Evolutionary conservation across 2,113 vertebrate species (phyloP).

Genomic region (Chaetorhynchus papuensis): DNA sequence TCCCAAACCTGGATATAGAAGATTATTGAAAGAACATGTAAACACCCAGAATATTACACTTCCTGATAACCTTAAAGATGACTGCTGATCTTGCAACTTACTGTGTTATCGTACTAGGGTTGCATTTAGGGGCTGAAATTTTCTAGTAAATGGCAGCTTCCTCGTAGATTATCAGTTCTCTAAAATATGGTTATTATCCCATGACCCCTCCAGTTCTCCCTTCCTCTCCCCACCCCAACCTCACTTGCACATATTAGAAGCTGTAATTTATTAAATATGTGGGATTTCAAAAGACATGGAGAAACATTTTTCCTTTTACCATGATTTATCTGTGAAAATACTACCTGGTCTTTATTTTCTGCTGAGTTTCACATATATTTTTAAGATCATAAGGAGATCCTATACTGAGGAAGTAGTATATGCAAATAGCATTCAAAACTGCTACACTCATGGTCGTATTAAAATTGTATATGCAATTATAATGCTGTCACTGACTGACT

Average conservation of each 20-base stretch:
- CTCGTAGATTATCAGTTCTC: not conserved
- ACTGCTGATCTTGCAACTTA: not conserved
- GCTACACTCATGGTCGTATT: not conserved
- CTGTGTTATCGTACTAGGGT: not conserved
- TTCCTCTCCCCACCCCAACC: rapidly evolving
- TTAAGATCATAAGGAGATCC: not conserved
- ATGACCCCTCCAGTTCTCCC: not conserved
- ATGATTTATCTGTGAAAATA: not conserved
- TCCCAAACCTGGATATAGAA: not conserved
- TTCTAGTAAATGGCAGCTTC: not conserved
- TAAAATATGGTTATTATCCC: not conserved
- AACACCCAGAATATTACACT: not conserved
- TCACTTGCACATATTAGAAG: not conserved
- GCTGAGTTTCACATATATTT: not conserved
- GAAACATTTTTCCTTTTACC: not conserved
- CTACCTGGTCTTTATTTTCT: not conserved
- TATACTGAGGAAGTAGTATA: not conserved
- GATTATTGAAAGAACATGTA: not conserved
- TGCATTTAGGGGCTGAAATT: not conserved
- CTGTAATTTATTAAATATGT: not conserved
- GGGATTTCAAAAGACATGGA: not conserved
- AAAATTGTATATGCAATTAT: not conserved
- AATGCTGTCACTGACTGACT: not conserved
- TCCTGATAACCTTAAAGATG: not conserved
- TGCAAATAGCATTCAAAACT: not conserved